Conservation (phyloP, 2,113 vertebrate species). For the Eulacestoma nigropectus region DNA sequence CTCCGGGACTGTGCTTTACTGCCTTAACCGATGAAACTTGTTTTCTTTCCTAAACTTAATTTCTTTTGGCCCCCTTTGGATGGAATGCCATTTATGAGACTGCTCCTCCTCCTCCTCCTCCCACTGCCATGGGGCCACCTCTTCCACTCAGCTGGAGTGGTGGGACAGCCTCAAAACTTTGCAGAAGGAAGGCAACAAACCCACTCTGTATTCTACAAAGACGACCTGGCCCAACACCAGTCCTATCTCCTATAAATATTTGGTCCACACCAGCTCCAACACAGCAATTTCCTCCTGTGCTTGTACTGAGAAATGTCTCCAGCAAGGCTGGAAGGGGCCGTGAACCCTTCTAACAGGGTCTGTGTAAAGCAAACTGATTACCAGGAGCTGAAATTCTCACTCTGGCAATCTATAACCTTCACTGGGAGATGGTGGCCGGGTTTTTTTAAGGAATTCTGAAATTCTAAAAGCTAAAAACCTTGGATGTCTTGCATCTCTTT, state of each 20-base stretch:
- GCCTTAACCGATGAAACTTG: conserved; percentile 36
- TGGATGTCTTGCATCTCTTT: background rate
- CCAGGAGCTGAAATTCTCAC: background rate
- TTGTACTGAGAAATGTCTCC: background rate
- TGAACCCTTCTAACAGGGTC: background rate
- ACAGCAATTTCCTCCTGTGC: background rate
- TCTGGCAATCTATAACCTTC: background rate
- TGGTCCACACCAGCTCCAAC: background rate
- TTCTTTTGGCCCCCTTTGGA: conserved; percentile 1
- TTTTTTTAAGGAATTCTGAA: background rate
- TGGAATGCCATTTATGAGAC: background rate
- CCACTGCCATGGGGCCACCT: background rate
- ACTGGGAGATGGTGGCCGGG: rapidly evolving
- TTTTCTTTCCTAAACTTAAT: conserved; percentile 40
- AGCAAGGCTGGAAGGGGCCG: background rate
- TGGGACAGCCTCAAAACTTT: background rate
- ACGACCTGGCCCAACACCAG: background rate
- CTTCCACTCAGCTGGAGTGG: background rate
- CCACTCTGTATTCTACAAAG: background rate
- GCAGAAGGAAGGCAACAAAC: background rate
- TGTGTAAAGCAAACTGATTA: background rate
- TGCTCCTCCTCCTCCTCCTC: background rate
- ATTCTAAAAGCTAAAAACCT: background rate
- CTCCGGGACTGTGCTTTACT: conserved; percentile 20
- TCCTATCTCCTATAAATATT: background rate